phyloP scores from a whole-genome alignment of 2,797 vertebrate species.

The Delichon dasypus region DNA sequence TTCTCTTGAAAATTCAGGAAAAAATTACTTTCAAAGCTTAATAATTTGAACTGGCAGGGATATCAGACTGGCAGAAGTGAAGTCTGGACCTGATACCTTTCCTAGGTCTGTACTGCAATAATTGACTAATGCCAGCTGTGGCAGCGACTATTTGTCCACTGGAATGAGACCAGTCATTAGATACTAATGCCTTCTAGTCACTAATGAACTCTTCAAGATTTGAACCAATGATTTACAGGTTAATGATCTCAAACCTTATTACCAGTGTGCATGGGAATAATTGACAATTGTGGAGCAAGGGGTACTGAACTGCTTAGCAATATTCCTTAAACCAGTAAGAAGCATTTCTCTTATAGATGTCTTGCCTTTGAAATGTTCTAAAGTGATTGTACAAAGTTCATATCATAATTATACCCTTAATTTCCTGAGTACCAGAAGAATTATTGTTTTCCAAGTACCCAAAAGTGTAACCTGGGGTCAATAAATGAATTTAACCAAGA shows the following conservation, averaged over 20 bases:
- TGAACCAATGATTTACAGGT: conserved; percentile 51
- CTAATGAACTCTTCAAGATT: conserved; percentile 49
- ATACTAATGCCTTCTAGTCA: conserved; percentile 22
- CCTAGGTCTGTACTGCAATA: not conserved
- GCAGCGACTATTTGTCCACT: conserved; percentile 1
- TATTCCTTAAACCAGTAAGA: not conserved
- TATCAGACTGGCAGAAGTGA: not conserved
- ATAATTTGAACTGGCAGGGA: not conserved
- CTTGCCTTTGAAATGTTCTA: not conserved
- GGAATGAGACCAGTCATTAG: conserved; percentile 54
- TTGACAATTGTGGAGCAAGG: not conserved
- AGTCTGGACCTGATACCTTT: not conserved
- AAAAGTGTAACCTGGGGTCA: not conserved
- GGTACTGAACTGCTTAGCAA: not conserved
- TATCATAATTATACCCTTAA: not conserved
- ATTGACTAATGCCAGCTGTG: conserved; percentile 32
- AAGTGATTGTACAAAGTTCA: not conserved
- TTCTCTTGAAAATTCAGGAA: not conserved
- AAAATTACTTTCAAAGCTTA: not conserved
- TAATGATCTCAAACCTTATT: conserved; percentile 41
- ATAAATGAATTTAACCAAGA: not conserved
- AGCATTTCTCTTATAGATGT: not conserved
- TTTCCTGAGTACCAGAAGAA: not conserved
- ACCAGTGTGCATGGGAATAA: conserved; percentile 9
- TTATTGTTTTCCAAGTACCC: not conserved